Evolutionary conservation across 1,140 invertebrate genomes (phyloP).

Genomic region (Drosophila melanogaster): Release_6_plus_ISO1_MT NT_037436.4:10866501-10867000

Average conservation of each 20-base stretch:
- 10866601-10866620: conserved; percentile 22
- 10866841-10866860: conserved; percentile 9
- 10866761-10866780: conserved; percentile 5
- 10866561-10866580: conserved; percentile 23
- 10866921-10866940: conserved; percentile 62
- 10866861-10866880: conserved; percentile 2
- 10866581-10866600: conserved; percentile 3
- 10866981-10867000: conserved; percentile 74
- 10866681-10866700: conserved; percentile 19
- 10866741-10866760: conserved; percentile 34
- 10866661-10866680: conserved; percentile 30
- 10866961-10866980: conserved; percentile 71
- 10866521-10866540: conserved; percentile 49
- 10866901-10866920: conserved; percentile 37
- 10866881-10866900: conserved; percentile 11
- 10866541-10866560: conserved; percentile 56
- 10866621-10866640: conserved; percentile 38
- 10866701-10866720: conserved; percentile 12
- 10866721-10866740: conserved; percentile 39
- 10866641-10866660: conserved; percentile 48
- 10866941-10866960: conserved; percentile 66
- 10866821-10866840: conserved; percentile 34
- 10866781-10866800: conserved; percentile 39
- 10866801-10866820: conserved; percentile 27
- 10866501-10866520: neutral